phyloP scores from a whole-genome alignment of 2,113 vertebrate genomes.

The Synchiropus splendidus region DNA sequence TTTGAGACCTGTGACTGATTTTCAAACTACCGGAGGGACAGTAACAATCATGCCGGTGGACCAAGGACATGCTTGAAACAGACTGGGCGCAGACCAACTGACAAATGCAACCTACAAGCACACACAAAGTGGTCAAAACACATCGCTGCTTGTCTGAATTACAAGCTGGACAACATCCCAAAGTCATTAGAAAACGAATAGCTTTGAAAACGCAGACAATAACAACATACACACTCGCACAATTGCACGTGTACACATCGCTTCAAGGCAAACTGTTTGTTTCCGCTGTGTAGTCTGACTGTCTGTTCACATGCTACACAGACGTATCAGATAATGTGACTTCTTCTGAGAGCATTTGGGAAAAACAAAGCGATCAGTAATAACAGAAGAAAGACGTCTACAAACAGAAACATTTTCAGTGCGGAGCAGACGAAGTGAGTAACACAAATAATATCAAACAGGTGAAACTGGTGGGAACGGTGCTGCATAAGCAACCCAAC shows the following conservation, averaged over 20 bases:
- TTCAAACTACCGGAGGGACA: conserved; percentile 40
- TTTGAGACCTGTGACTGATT: conserved; percentile 46
- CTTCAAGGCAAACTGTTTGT: conserved; percentile 37
- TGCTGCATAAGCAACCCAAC: conserved; percentile 35
- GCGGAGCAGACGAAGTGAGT: conserved; percentile 48
- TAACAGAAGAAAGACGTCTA: conserved; percentile 27
- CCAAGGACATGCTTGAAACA: conserved; percentile 15
- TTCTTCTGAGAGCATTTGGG: conserved; percentile 30
- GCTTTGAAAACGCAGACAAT: conserved; percentile 48
- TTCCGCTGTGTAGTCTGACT: conserved; percentile 53
- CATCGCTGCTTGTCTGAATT: conserved; percentile 52
- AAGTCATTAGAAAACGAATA: conserved; percentile 55
- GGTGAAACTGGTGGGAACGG: conserved; percentile 46
- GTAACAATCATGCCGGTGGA: conserved; percentile 27
- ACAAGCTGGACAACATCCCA: conserved; percentile 54
- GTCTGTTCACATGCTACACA: conserved; percentile 35
- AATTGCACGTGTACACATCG: conserved; percentile 20
- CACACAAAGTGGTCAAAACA: conserved; percentile 25
- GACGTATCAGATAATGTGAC: conserved; percentile 35
- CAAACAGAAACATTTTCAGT: conserved; percentile 41
- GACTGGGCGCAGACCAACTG: conserved; percentile 19
- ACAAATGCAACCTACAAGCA: conserved; percentile 23
- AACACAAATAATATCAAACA: conserved; percentile 54
- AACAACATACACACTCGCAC: conserved; percentile 20
- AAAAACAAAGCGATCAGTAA: conserved; percentile 36